A percentile compares a stretch with the other conserved stretches of the same genome.
phyloP scores from a whole-genome alignment of 2,888 invertebrate genomes.

The Plagiodera versicolora region DNA sequence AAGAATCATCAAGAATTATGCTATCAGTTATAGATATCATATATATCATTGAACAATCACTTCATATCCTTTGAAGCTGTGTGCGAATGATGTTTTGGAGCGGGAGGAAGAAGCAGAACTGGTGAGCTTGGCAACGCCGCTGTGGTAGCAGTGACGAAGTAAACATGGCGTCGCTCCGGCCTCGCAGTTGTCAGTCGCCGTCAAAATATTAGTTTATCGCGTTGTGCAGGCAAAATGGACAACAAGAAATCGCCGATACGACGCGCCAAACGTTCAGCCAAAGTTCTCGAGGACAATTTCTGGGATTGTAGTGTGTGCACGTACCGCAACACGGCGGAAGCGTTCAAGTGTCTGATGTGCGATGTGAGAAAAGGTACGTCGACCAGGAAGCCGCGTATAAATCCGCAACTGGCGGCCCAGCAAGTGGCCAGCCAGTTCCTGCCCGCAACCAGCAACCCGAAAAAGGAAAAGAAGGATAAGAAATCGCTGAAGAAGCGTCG shows the following conservation, averaged over 20 bases:
- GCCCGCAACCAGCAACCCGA: conserved; percentile 62
- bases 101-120: no score
- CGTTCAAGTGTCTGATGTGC: conserved; percentile 99
- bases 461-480: conserved; percentile 59
- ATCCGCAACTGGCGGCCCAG: conserved; percentile 94
- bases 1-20: no score
- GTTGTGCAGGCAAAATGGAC: conserved; percentile 63
- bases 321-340: conserved; percentile 95
- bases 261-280: conserved; percentile 80
- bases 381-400: conserved; percentile 90
- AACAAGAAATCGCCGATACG: conserved; percentile 77
- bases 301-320: conserved; percentile 99
- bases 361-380: conserved; percentile 96
- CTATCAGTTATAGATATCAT: no score
- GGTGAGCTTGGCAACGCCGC: conserved; percentile 18
- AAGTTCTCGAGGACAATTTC: conserved; percentile 85
- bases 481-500: conserved; percentile 45
- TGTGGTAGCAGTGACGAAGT: conserved; percentile 12
- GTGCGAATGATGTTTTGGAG: no score
- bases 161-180: conserved; percentile 49
- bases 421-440: conserved; percentile 79
- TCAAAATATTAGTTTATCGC: conserved; percentile 41
- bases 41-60: no score
- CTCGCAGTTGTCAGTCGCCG: conserved; percentile 44
- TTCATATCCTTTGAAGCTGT: no score